Base-by-base conservation (phyloP, 2,888 invertebrate genomes). In the Epinotia nisella region DNA sequence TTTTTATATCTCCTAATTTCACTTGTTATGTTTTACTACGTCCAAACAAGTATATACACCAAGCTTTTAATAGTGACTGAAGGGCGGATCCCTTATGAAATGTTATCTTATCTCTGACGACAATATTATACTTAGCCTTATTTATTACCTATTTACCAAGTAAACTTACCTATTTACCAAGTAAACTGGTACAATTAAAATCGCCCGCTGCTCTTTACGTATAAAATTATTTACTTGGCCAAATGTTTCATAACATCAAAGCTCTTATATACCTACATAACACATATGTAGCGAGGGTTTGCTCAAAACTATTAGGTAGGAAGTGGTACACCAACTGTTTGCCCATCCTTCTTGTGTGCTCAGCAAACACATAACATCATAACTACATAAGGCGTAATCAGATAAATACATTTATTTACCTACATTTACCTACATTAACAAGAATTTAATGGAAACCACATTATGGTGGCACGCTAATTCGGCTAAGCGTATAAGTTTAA, bases 301-400 rank as follows among this genome's bases (percentile, higher is more conserved):
- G 49, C 61, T 68, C 61, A 56, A 49, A 72, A 56, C 61, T 68
- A 68, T 72, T 72, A 68, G 66, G 39, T 60, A 67, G 67, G 68
- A 21, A 35, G 67, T 49, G 45, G 71, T 45, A 49, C 19, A 61
- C 49, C 65, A 39, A 59, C 29, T 68, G 67, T 72, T 72, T 68
- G 56, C 56, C 41, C 67, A 56, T 61, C 61, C 60, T 62, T 56
- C 67, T 24, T 66, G 66, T 61, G 60, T 60, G 53, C 64, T 64
- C 35, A 51, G 29, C 62, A 68, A 61, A 72, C 49, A 68, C 56
- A 72, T 55, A 49, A 62, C 58, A 72, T 68, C 49, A 68, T 61
- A 71, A 61, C 67, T 67, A 66, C 19, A 41, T 61, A 29, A 35
- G 53, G 65, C 65, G 65, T 65, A 24, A 41, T 56, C 55, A 66